phyloP scores from a whole-genome alignment of 1,140 invertebrate species.

The Cydia fagiglandana region DNA sequence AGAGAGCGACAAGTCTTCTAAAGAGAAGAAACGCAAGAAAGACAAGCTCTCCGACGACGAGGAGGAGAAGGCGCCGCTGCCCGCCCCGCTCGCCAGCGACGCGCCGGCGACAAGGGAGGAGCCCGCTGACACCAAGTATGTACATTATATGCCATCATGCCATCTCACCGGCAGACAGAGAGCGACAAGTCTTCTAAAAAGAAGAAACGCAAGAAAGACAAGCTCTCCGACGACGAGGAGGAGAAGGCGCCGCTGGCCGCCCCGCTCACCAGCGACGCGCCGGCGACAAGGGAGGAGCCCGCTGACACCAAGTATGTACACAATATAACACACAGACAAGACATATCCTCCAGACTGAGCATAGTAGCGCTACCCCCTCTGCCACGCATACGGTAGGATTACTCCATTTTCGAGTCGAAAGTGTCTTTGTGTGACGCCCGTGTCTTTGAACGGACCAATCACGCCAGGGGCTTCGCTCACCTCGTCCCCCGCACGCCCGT shows the following conservation, averaged over 20 bases:
- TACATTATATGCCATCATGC: too few species aligned
- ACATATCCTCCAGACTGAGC: too few species aligned
- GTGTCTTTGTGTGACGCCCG: too few species aligned
- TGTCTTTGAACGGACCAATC: too few species aligned
- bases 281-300: not conserved
- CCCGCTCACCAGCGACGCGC: slow-evolving; percentile 31
- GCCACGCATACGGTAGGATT: too few species aligned
- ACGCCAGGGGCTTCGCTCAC: too few species aligned
- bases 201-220: slow-evolving; percentile 90
- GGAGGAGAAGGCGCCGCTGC: slow-evolving; percentile 69
- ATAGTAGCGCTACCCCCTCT: too few species aligned
- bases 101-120: slow-evolving; percentile 6
- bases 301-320: slow-evolving; percentile 52
- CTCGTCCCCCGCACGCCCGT: too few species aligned
- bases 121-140: slow-evolving; percentile 51
- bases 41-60: slow-evolving; percentile 88
- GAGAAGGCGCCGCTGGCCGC: slow-evolving; percentile 64
- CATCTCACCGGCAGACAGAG: too few species aligned
- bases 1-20: too few species aligned
- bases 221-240: slow-evolving; percentile 85
- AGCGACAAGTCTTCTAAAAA: slow-evolving; percentile 78
- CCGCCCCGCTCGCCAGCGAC: slow-evolving; percentile 32
- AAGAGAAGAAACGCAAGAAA: slow-evolving; percentile 89
- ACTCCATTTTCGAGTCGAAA: too few species aligned
- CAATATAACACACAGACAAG: too few species aligned